A percentile compares a stretch with the other conserved stretches of the same genome.
Conservation (phyloP, 2,797 vertebrate genomes). For the Danio jaintianensis region DNA sequence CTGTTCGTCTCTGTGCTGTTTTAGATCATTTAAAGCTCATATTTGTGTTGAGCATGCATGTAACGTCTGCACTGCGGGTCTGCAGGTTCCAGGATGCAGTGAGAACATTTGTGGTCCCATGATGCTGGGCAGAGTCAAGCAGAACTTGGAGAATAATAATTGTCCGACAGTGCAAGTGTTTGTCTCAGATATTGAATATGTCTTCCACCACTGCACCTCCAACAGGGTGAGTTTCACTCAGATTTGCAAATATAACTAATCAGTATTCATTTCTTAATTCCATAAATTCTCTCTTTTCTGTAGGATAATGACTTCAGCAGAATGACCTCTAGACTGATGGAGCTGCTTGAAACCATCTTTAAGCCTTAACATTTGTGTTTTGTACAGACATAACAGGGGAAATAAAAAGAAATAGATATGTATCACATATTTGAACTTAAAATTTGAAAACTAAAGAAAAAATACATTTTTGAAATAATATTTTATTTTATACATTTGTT, state of each 20-base stretch:
- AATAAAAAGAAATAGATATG: not conserved
- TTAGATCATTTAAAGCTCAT: not conserved
- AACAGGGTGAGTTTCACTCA: not conserved
- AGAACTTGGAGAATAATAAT: constrained; percentile 34
- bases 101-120: constrained; percentile 24
- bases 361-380: not conserved
- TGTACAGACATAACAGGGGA: not conserved
- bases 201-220: constrained; percentile 13
- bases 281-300: not conserved
- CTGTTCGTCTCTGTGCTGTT: not conserved
- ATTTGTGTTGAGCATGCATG: not conserved
- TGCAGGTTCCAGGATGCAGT: not conserved
- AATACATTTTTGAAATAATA: no score
- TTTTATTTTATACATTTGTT: no score
- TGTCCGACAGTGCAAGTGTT: constrained; percentile 59
- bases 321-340: constrained; percentile 2
- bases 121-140: constrained; percentile 54
- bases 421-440: not conserved
- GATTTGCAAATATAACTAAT: not conserved
- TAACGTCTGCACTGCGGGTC: constrained; percentile 1
- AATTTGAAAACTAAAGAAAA: no score
- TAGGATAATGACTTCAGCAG: constrained; percentile 27
- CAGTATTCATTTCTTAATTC: not conserved
- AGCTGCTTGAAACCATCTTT: constrained; percentile 17
- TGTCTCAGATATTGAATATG: constrained; percentile 21